Base-by-base conservation (phyloP, 1,140 invertebrate genomes). In the Globodera rostochiensis region DNA sequence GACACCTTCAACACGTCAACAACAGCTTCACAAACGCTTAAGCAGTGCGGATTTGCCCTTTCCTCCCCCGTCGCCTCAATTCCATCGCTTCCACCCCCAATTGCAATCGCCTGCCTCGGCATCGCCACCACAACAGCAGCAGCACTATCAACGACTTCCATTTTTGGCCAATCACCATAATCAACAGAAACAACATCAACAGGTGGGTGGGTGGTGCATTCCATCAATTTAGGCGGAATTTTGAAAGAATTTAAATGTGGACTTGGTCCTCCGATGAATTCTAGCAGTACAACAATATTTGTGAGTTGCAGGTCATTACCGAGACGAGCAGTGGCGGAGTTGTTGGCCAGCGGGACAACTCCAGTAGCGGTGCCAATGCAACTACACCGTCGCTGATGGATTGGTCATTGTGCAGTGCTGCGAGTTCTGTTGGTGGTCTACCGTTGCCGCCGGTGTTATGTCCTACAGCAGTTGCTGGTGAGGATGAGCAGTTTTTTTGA, bases 1-100 rank as follows among this genome's bases (percentile, higher is more conserved):
- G 57, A 8, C 57, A 1, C 19, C 57, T 19, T 64, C 57, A 6
- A 19, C 57, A 19, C 19, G 19, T 64, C 57, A 64, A 7, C 36
- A 71, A 11, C 69, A 19, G 69, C 69, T 25, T 6, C 69, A 71
- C 4, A 71, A 45, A 21, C 36, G 36, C n/a, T 19, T 47, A 36
- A 36, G 46, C 69, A 71, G 25, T 47, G 46, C 25, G 25, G 69
- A 71, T 47, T 71, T 71, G 69, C 69, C 69, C 11, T 71, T 71
- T 71, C 69, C 69, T 3, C 69, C 25, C 0, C 25, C 69, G 11
- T 19, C 69, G 36, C 69, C 36, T 36, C 69, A 71, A 47, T 71
- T 45, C 69, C 69, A 71, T 19, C 46, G 46, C 25, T 71, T 71
- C 69, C 69, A 71, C 19, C 5, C 13, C 57, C 57, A 64, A 64